Evolutionary conservation across 2,888 invertebrate species (phyloP).

Genomic region (Myathropa florea): DNA sequence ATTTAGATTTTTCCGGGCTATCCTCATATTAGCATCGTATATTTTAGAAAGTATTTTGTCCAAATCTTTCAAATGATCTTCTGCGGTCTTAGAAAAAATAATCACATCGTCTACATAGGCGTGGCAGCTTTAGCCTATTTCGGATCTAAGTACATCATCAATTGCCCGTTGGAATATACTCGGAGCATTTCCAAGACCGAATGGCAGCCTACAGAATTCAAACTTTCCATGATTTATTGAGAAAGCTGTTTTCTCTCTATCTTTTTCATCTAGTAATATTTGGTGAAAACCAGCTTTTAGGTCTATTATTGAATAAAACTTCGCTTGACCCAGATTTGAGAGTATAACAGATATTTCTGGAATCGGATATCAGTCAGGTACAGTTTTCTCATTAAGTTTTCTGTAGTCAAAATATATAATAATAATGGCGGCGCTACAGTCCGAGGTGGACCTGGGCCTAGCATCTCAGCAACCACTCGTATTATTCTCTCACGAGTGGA

Average conservation of each 20-base stretch:
- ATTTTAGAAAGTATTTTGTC: slow-evolving; percentile 1
- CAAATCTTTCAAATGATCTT: slow-evolving; percentile 27
- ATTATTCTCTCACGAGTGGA: no score
- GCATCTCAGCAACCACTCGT: no score
- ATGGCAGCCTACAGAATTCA: slow-evolving; percentile 7
- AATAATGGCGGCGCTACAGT: no score
- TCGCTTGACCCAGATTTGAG: not conserved
- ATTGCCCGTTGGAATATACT: slow-evolving; percentile 28
- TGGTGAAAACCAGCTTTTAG: slow-evolving; percentile 5
- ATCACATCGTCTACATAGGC: slow-evolving; percentile 35
- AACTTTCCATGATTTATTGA: no score
- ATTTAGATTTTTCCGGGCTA: slow-evolving; percentile 15
- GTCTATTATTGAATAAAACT: not conserved
- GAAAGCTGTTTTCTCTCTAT: slow-evolving; percentile 1
- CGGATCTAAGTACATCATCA: slow-evolving; percentile 5
- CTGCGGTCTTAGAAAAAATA: slow-evolving; percentile 4
- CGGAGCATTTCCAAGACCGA: not conserved
- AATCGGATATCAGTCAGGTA: not conserved
- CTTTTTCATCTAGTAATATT: slow-evolving; percentile 4
- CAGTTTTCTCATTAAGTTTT: not conserved
- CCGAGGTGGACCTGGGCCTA: no score
- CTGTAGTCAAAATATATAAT: not conserved
- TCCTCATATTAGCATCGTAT: not conserved
- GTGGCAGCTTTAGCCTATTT: not conserved
- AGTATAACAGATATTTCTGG: slow-evolving; percentile 12